Base-by-base conservation (phyloP, 2,113 vertebrate genomes). In the Geococcyx californianus region DNA sequence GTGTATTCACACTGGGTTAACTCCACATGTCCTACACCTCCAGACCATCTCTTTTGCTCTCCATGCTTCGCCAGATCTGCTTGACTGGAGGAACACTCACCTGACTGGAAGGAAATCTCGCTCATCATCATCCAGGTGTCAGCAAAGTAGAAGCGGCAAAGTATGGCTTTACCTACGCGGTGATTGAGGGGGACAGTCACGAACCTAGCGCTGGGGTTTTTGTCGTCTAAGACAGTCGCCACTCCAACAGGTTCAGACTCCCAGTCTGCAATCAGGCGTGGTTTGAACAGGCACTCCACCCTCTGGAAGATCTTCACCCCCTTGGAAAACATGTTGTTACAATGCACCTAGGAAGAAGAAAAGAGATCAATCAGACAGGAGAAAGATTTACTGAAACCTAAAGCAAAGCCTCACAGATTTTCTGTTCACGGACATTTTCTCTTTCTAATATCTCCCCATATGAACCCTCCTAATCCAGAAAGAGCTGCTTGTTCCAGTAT, bases 41-140 rank as follows among this genome's bases (percentile, higher is more conserved):
- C 66, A 24, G 60, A 7, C 3, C 68, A 40, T 13, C 36, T 16
- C 38, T 14, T 3, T 25, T 51, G 62, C 49, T 33, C 49, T 42
- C 66, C 16, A 26, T 19, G 40, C 44, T 16, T 1, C 1, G 1
- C 47, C 69, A 75, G 31, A 14, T 0, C 6, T 29, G 34, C 47
- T 31, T 14, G 67, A 1, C 16, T 21, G 24, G 54, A 16, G 33
- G 13, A 58, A 36, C 6, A 5, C 87, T 23, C 92, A 99, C 99
- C 98, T 3, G 99, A 99, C 96, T 98, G 98, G 95, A 99, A 99
- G 96, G 98, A 99, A 59, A 99, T 98, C 95, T 99, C 99, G 0
- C 99, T 99, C 97, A 99, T 98, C 98, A 99, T 98, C 98, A 99
- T 99, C 99, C 99, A 99, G 34, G 98, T 95, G 67, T 99, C 99